These are phyloP conservation scores for Ophion costatus DNA, from an alignment of 2,888 invertebrate species.

Conservation along the genomic window DNA sequence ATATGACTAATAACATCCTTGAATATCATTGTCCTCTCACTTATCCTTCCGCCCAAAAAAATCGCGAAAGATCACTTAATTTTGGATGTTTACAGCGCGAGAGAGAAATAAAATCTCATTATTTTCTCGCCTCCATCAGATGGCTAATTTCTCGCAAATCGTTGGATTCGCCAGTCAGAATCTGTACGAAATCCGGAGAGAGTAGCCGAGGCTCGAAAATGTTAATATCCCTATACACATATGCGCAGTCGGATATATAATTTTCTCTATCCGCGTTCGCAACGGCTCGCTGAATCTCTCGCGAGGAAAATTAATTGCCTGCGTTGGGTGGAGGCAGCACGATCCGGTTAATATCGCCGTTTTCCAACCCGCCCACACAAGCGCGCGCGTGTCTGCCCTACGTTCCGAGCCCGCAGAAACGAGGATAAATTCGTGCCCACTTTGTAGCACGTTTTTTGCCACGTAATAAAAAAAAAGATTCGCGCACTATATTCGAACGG, in stretches of 20 bases:
- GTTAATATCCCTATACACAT: background rate
- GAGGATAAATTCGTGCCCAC: background rate
- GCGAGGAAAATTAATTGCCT: conserved; percentile 25
- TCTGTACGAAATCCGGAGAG: background rate
- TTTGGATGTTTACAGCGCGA: too few species aligned
- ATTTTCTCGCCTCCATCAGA: background rate
- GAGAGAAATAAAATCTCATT: background rate
- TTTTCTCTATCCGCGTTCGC: background rate
- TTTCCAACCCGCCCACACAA: conserved; percentile 1
- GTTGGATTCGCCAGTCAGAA: background rate
- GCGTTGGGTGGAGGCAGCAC: conserved; percentile 7
- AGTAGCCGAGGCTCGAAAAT: background rate
- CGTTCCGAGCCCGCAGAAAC: background rate
- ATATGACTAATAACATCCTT: too few species aligned
- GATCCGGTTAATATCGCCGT: conserved; percentile 37
- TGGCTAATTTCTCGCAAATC: too few species aligned
- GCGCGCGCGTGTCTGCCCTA: background rate
- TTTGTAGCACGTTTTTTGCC: background rate
- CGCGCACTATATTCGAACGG: too few species aligned
- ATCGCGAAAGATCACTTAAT: too few species aligned
- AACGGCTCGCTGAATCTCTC: background rate
- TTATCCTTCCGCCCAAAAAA: too few species aligned
- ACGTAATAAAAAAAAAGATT: background rate
- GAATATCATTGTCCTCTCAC: too few species aligned
- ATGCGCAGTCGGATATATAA: background rate